A percentile compares a stretch with the other conserved stretches of the same genome.
phyloP scores from a whole-genome alignment of 2,797 vertebrate genomes.

The Enteromius mattozi region DNA sequence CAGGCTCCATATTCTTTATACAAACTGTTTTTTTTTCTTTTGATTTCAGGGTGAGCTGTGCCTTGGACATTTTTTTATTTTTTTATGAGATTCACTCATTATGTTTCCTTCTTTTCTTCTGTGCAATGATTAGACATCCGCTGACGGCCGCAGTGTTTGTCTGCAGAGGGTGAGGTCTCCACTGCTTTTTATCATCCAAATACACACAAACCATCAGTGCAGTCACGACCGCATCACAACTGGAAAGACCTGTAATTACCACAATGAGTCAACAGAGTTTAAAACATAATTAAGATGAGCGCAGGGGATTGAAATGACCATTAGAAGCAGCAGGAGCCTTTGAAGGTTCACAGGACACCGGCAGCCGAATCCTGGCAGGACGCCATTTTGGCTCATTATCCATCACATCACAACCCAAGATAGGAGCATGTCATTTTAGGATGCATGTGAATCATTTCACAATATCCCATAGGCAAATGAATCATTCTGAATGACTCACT shows the following conservation, averaged over 20 bases:
- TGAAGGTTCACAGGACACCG: conserved; percentile 56
- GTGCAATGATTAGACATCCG: neutral
- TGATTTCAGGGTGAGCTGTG: neutral
- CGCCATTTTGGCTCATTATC: conserved; percentile 57
- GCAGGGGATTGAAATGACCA: conserved; percentile 38
- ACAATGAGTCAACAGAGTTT: neutral
- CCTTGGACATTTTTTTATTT: neutral
- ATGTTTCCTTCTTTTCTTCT: neutral
- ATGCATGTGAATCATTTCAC: neutral
- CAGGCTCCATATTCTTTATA: neutral
- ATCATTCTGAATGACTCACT: conserved; percentile 25
- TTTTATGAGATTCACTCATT: neutral
- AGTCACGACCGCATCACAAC: neutral
- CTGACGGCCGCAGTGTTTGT: neutral
- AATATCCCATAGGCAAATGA: conserved; percentile 3
- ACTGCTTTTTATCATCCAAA: neutral
- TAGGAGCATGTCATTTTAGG: neutral
- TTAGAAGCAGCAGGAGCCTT: conserved; percentile 52
- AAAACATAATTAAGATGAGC: conserved; percentile 6
- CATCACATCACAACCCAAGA: neutral
- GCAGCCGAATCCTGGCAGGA: conserved; percentile 56
- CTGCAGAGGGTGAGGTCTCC: neutral
- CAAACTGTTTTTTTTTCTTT: neutral
- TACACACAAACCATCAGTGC: neutral
- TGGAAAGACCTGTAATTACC: conserved; percentile 23